Conservation (phyloP, 2,888 invertebrate species). For the Ennomos quercinarius region DNA sequence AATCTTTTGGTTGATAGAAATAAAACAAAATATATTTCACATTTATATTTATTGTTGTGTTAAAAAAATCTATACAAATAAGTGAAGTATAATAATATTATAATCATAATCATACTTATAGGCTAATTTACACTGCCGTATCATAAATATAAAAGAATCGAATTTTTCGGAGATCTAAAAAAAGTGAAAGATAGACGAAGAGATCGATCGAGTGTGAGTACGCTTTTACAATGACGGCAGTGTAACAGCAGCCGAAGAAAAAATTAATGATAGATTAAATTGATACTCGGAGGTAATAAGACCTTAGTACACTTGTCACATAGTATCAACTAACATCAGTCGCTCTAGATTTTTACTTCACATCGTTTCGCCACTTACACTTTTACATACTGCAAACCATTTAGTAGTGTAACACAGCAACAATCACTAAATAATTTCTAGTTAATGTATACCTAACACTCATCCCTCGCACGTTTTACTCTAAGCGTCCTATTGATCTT, state of each 20-base stretch:
- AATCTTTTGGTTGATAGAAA: constrained; percentile 34
- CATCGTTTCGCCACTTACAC: constrained; percentile 52
- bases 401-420: constrained; percentile 72
- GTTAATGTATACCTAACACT: constrained; percentile 71
- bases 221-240: constrained; percentile 42
- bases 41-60: constrained; percentile 85
- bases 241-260: constrained; percentile 62
- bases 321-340: constrained; percentile 81
- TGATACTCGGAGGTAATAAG: constrained; percentile 85
- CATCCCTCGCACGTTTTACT: constrained; percentile 62
- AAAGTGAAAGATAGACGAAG: constrained; percentile 29
- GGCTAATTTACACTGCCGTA: constrained; percentile 66
- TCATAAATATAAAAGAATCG: constrained; percentile 31
- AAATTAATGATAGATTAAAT: constrained; percentile 80
- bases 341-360: constrained; percentile 66
- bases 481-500: constrained; percentile 70
- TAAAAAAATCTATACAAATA: constrained; percentile 84
- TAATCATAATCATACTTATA: constrained; percentile 74
- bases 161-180: constrained; percentile 34
- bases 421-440: constrained; percentile 74
- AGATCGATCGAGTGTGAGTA: constrained; percentile 44
- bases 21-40: constrained; percentile 77
- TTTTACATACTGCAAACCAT: constrained; percentile 61
- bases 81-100: constrained; percentile 79
- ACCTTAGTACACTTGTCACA: constrained; percentile 76